Evolutionary conservation across 1,140 invertebrate genomes (phyloP).

Genomic region (Riptortus pedestris): DNA sequence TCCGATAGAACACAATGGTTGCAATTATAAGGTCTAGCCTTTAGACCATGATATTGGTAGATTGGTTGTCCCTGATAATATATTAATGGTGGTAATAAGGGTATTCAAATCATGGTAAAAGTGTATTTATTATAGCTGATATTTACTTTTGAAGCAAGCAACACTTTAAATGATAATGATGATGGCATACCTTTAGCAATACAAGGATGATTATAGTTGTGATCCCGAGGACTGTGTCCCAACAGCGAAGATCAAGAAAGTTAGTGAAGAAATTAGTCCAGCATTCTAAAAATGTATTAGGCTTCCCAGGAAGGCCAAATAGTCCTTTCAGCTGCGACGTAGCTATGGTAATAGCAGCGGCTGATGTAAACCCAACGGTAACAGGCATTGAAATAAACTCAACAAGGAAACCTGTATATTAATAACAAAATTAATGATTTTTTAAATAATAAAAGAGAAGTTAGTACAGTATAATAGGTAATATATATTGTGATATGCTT

Average conservation of each 20-base stretch:
- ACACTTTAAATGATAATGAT: too few relatives aligned
- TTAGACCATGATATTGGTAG: too few relatives aligned
- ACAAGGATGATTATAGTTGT: conserved; percentile 50
- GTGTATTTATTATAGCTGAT: too few relatives aligned
- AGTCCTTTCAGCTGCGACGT: conserved; percentile 68
- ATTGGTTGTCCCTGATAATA: too few relatives aligned
- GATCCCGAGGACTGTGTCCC: conserved; percentile 53
- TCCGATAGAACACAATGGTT: too few relatives aligned
- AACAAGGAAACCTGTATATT: conserved; percentile 62
- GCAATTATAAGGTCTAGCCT: too few relatives aligned
- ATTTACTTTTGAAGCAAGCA: too few relatives aligned
- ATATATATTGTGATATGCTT: too few relatives aligned
- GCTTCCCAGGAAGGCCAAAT: conserved; percentile 51
- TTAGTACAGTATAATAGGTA: too few relatives aligned
- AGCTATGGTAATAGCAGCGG: conserved; percentile 72
- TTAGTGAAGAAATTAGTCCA: conserved; percentile 46
- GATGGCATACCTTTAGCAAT: conserved; percentile 50
- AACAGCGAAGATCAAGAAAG: conserved; percentile 42
- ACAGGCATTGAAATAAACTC: conserved; percentile 78
- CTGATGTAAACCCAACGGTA: conserved; percentile 76
- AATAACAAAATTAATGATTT: neutral
- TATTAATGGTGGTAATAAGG: too few relatives aligned
- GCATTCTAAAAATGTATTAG: conserved; percentile 50
- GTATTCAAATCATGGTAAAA: too few relatives aligned
- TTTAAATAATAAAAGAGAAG: too few relatives aligned